Conservation (phyloP, 2,888 invertebrate genomes). For the Malacosoma neustria region DNA sequence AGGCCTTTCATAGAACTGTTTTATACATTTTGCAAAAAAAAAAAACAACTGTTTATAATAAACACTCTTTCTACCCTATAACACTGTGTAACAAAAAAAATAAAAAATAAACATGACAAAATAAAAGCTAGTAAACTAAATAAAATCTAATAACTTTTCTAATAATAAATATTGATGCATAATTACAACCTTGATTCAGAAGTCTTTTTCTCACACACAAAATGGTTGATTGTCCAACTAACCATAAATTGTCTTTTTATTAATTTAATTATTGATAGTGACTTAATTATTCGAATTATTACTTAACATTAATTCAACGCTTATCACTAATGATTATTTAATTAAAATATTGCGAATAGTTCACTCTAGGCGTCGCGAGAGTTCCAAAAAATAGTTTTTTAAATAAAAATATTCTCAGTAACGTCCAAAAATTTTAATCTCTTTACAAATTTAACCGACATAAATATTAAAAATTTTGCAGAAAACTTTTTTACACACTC, state of each 20-base stretch:
- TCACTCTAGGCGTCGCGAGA: constrained; percentile 44
- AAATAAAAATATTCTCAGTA: constrained; percentile 64
- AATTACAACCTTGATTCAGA: constrained; percentile 48
- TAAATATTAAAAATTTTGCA: constrained; percentile 71
- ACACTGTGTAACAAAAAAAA: constrained; percentile 3
- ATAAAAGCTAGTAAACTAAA: constrained; percentile 12
- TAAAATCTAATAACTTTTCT: constrained; percentile 12
- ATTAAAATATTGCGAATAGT: constrained; percentile 33
- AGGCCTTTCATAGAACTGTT: too few relatives aligned
- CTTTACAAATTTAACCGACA: constrained; percentile 68
- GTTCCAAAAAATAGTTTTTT: constrained; percentile 51
- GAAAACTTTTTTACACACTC: constrained; percentile 59
- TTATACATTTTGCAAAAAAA: too few relatives aligned
- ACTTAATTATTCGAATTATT: constrained; percentile 20
- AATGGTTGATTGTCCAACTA: constrained; percentile 23
- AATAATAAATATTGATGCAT: constrained; percentile 5
- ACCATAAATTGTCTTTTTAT: constrained; percentile 32
- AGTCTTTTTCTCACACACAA: constrained; percentile 22
- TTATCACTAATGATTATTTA: constrained; percentile 33
- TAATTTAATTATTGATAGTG: constrained; percentile 23
- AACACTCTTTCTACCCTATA: too few relatives aligned
- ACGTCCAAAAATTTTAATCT: constrained; percentile 65
- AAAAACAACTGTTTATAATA: too few relatives aligned
- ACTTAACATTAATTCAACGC: constrained; percentile 55
- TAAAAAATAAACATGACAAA: constrained; percentile 9